Percentiles rank a stretch among this genome's conserved stretches.
Conservation (phyloP, 2,797 vertebrate species). For the Alcedo atthis region DNA sequence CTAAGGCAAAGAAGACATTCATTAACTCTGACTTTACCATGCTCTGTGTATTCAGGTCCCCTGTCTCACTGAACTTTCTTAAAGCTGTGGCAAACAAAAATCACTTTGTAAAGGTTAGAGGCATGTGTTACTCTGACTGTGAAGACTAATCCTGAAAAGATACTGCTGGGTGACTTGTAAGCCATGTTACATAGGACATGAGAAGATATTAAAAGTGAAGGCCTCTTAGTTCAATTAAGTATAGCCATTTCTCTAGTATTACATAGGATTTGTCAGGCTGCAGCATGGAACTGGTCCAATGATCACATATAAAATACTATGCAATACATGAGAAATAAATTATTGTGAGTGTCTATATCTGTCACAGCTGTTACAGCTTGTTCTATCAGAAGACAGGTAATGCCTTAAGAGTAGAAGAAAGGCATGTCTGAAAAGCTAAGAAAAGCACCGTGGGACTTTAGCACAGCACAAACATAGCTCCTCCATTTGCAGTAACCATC, state of each 20-base stretch:
- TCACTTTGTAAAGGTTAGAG: not conserved
- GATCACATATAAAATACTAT: not conserved
- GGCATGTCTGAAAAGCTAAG: not conserved
- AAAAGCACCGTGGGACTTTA: not conserved
- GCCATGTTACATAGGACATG: not conserved
- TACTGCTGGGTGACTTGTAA: conserved; percentile 33
- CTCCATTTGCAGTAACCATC: not conserved
- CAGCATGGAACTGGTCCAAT: not conserved
- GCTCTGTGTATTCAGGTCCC: not conserved
- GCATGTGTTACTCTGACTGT: not conserved
- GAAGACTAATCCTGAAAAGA: conserved; percentile 25
- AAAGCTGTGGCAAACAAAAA: not conserved
- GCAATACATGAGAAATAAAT: not conserved
- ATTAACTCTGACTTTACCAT: not conserved
- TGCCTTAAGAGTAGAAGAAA: not conserved
- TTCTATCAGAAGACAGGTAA: not conserved
- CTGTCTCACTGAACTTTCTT: not conserved
- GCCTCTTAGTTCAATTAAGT: conserved; percentile 47
- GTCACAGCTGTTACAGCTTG: not conserved
- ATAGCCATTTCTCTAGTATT: not conserved
- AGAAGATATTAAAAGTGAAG: conserved; percentile 46
- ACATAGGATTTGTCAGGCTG: conserved; percentile 42
- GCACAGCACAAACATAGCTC: not conserved
- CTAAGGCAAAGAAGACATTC: not conserved
- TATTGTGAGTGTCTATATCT: not conserved